Evolutionary conservation across 2,797 vertebrate genomes (phyloP).

Genomic region (Enteromius treurensis): DNA sequence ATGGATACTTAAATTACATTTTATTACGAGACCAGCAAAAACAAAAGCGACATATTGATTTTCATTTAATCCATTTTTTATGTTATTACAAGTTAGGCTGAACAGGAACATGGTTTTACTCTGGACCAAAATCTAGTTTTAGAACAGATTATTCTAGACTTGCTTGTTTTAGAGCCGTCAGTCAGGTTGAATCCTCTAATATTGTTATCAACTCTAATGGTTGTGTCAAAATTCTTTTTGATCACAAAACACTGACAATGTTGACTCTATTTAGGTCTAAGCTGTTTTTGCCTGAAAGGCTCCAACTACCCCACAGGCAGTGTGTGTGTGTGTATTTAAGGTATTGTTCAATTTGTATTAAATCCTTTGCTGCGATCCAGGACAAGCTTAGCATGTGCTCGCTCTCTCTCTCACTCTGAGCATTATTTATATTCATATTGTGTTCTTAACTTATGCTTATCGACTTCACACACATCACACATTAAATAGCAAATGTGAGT

Average conservation of each 20-base stretch:
- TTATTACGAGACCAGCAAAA: conserved; percentile 4
- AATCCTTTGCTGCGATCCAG: not conserved
- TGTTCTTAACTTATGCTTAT: not conserved
- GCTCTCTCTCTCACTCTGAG: not conserved
- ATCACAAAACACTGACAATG: conserved; percentile 15
- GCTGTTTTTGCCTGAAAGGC: conserved; percentile 18
- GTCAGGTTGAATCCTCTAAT: conserved; percentile 1
- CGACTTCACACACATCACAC: not conserved
- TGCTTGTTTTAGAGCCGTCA: not conserved
- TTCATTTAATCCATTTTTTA: conserved; percentile 16
- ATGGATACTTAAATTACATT: conserved; percentile 47
- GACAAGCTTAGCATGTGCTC: not conserved
- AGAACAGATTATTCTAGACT: conserved; percentile 4
- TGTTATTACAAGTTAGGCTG: conserved; percentile 1
- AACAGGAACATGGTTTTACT: not conserved
- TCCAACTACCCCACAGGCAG: not conserved
- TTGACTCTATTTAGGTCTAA: conserved; percentile 33
- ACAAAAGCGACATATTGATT: conserved; percentile 36
- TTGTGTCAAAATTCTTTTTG: conserved; percentile 2
- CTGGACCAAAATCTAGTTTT: not conserved
- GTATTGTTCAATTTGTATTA: conserved; percentile 21
- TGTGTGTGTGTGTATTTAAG: not conserved
- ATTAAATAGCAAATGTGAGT: not conserved
- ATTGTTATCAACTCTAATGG: not conserved
- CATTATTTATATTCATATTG: conserved; percentile 1